phyloP scores from a whole-genome alignment of 1,140 invertebrate genomes.

The Anthonomus grandis region DNA sequence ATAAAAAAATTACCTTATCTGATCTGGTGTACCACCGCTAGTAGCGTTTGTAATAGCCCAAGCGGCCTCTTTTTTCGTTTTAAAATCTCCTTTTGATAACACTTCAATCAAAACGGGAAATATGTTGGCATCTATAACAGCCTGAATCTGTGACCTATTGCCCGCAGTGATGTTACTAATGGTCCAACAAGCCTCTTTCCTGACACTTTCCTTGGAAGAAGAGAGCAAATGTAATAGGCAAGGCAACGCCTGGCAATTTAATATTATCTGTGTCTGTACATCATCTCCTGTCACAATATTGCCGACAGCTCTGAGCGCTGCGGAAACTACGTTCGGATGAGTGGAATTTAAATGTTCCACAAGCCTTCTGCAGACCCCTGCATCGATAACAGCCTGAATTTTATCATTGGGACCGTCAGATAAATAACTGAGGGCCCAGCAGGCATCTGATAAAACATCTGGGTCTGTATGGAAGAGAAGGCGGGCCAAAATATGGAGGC shows the following conservation, averaged over 20 bases:
- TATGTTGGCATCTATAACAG: conserved; percentile 93
- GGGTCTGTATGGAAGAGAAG: conserved; percentile 86
- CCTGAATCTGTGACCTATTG: conserved; percentile 89
- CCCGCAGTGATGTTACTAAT: conserved; percentile 98
- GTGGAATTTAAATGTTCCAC: conserved; percentile 93
- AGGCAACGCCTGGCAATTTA: conserved; percentile 87
- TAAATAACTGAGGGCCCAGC: conserved; percentile 92
- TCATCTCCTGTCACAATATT: conserved; percentile 99
- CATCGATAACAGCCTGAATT: conserved; percentile 96
- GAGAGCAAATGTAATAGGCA: conserved; percentile 79
- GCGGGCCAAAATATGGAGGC: conserved; percentile 82
- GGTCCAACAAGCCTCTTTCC: conserved; percentile 98
- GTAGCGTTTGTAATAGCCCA: conserved; percentile 99
- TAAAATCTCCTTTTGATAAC: conserved; percentile 89
- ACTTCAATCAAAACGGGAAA: conserved; percentile 91
- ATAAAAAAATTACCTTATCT: conserved; percentile 63
- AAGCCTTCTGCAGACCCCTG: conserved; percentile 88
- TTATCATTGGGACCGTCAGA: conserved; percentile 97
- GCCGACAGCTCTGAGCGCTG: conserved; percentile 90
- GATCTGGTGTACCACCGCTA: conserved; percentile 89
- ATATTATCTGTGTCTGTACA: conserved; percentile 90
- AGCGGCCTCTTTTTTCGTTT: conserved; percentile 95
- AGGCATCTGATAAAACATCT: conserved; percentile 92
- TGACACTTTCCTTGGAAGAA: conserved; percentile 78
- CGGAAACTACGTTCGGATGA: conserved; percentile 89